Base-by-base conservation (phyloP, 2,888 invertebrate genomes). In the Xanthia togata region DNA sequence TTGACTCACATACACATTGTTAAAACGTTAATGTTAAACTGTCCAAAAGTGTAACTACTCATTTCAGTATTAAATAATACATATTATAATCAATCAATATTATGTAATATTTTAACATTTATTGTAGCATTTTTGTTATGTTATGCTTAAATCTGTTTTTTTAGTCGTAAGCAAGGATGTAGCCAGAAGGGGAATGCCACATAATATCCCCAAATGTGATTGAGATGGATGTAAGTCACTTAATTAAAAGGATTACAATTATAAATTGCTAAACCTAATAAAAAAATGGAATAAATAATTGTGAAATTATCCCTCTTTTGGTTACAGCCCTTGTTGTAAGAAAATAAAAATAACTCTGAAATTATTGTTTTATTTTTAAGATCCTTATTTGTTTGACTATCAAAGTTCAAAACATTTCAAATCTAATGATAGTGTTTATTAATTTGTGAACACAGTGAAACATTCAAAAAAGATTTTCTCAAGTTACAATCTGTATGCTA, bases 121-220 rank as follows among this genome's bases (percentile, higher is more conserved):
- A 90, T 79, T 86, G 89, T 93, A 94, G 93, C 91, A 94, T 93
- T 93, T 89, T 93, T 93, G 89, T 92, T 93, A 88, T 89, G 81
- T 90, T 88, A 92, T 88, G 93, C 93, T 94, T 93, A 89, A 82
- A 88, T 89, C 88, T 89, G 90, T 91, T 93, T 93, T n/a, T 91
- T 86, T 94, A 93, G 89, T 90, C 92, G 70, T 93, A 94, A 92
- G 91, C 57, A 70, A 60, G 78, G 69, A 41, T 74, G 83, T 82
- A 72, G 62, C 67, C 71, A 50, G 50, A 67, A 71, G 68, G 67
- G 72, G 82, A 64, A 44, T 26, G 44, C 5, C 5, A n/a, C 20
- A 53, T 23, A 26, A 20, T 23, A 47, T 67, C 47, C 31, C 5
- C 3, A 1, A 67, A 47, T 9, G 17, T 35, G 17, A 35, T 55